phyloP scores from a whole-genome alignment of 2,888 invertebrate species.

The Orthosia gracilis region DNA sequence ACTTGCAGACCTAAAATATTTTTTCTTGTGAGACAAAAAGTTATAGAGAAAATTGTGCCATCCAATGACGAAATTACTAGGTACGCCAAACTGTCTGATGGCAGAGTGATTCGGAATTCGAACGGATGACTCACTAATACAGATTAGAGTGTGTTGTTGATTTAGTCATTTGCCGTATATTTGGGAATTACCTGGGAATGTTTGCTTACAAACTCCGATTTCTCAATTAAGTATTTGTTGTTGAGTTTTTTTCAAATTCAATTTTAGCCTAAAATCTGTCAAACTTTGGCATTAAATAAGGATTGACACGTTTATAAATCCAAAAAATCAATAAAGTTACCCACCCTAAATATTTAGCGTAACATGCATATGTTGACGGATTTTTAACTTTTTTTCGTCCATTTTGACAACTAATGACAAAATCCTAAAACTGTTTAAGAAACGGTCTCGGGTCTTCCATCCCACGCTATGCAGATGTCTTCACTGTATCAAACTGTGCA shows the following conservation, averaged over 20 bases:
- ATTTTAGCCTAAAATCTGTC: no score
- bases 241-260: no score
- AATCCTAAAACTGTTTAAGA: background rate
- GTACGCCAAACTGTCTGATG: constrained; percentile 40
- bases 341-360: no score
- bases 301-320: no score
- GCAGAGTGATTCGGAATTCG: constrained; percentile 11
- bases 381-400: background rate
- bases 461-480: constrained; percentile 5
- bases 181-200: background rate
- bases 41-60: constrained; percentile 7
- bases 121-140: constrained; percentile 23
- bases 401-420: background rate
- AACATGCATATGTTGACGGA: background rate
- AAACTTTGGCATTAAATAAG: no score
- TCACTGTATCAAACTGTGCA: constrained; percentile 26
- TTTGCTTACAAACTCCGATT: background rate
- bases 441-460: background rate
- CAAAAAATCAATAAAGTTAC: no score
- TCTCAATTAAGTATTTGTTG: no score
- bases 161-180: constrained; percentile 9
- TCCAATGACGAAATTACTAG: background rate
- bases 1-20: background rate
- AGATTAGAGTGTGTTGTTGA: constrained; percentile 13
- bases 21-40: background rate